These are phyloP conservation scores for Horisme vitalbata DNA, from an alignment of 2,888 invertebrate genomes.

Conservation along the genomic window DNA sequence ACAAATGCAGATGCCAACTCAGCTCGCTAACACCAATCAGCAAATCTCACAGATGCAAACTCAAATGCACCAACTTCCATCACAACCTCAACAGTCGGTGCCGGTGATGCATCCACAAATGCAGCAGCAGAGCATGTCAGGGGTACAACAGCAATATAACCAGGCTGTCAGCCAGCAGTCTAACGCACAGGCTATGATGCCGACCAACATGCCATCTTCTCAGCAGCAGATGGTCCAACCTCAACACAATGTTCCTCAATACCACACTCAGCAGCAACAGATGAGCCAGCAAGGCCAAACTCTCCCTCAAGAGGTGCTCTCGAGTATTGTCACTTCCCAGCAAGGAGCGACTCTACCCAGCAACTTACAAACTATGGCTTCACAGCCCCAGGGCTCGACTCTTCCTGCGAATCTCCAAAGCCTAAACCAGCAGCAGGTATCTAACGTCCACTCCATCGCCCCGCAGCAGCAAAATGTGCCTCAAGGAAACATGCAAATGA, in stretches of 20 bases:
- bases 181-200: constrained; percentile 73
- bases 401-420: constrained; percentile 83
- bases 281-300: constrained; percentile 78
- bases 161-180: constrained; percentile 77
- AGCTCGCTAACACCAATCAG: constrained; percentile 69
- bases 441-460: constrained; percentile 67
- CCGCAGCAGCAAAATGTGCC: constrained; percentile 81
- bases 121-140: constrained; percentile 74
- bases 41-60: constrained; percentile 80
- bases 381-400: constrained; percentile 83
- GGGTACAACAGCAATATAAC: constrained; percentile 79
- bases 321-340: constrained; percentile 76
- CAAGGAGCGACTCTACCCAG: constrained; percentile 75
- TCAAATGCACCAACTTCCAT: constrained; percentile 76
- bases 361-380: constrained; percentile 72
- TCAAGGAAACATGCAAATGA: constrained; percentile 83
- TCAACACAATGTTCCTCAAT: constrained; percentile 77
- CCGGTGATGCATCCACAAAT: constrained; percentile 78
- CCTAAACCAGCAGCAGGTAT: constrained; percentile 74
- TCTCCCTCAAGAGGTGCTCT: constrained; percentile 75
- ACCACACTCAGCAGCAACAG: constrained; percentile 76
- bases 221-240: constrained; percentile 78
- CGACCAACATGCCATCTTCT: constrained; percentile 68
- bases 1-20: constrained; percentile 77
- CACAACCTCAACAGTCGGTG: constrained; percentile 78